A percentile compares a stretch with the other conserved stretches of the same genome.
Conservation (phyloP, 2,797 vertebrate species). For the Chaunax sp. region DNA sequence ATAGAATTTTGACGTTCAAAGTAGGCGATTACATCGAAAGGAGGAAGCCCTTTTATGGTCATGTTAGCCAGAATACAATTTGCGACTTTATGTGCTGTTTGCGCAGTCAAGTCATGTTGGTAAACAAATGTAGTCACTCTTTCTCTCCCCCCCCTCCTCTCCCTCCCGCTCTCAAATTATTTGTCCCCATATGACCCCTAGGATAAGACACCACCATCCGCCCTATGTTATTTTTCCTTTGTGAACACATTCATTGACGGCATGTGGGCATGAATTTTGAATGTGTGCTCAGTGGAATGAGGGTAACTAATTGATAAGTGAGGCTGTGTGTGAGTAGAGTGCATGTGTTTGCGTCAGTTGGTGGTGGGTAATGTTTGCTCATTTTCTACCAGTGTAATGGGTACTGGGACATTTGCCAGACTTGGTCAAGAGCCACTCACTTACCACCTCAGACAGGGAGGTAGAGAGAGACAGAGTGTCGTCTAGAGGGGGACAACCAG, state of each 20-base stretch:
- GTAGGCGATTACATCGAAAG: too few species aligned
- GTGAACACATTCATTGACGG: constrained; percentile 34
- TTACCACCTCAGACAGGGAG: constrained; percentile 46
- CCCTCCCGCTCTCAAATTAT: too few species aligned
- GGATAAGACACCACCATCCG: too few species aligned
- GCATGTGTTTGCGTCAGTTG: constrained; percentile 51
- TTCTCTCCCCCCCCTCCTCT: too few species aligned
- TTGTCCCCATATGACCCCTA: too few species aligned
- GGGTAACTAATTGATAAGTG: constrained; percentile 47
- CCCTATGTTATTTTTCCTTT: constrained; percentile 30
- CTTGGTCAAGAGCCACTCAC: constrained; percentile 32
- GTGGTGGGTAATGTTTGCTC: constrained; percentile 64
- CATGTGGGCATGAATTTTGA: constrained; percentile 29
- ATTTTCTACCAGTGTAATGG: constrained; percentile 63
- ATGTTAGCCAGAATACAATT: too few species aligned
- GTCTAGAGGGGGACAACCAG: background rate
- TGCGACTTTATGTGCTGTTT: too few species aligned
- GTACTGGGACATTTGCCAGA: constrained; percentile 55
- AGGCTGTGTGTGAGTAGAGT: constrained; percentile 9
- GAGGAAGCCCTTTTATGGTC: too few species aligned
- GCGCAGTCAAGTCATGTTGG: too few species aligned
- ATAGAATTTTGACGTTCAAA: too few species aligned
- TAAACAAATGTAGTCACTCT: too few species aligned
- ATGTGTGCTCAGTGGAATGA: constrained; percentile 46
- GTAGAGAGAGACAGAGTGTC: constrained; percentile 2